phyloP scores from a whole-genome alignment of 2,797 vertebrate species.

The Cynodonichthys magdalenae region DNA sequence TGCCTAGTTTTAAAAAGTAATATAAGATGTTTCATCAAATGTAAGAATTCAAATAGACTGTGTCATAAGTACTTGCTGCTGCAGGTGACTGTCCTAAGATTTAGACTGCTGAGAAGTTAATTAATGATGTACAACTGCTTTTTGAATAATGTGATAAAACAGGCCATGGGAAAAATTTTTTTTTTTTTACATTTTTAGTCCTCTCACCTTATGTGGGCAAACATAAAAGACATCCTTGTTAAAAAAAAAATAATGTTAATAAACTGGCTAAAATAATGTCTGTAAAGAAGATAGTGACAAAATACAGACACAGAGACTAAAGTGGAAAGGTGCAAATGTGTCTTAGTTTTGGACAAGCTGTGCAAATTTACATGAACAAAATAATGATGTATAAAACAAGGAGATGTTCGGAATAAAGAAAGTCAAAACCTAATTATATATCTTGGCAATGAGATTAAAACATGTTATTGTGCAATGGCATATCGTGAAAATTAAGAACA shows the following conservation, averaged over 20 bases:
- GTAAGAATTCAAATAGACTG: no score
- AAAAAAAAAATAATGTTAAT: neutral
- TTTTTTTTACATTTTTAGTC: no score
- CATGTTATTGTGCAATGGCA: neutral
- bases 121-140: slow-evolving; percentile 8
- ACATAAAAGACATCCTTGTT: neutral
- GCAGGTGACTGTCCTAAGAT: no score
- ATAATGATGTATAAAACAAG: slow-evolving; percentile 3
- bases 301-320: neutral
- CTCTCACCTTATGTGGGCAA: no score
- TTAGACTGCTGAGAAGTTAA: neutral
- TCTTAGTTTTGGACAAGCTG: no score
- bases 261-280: neutral
- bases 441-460: slow-evolving; percentile 6
- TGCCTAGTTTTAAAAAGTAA: no score
- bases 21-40: no score
- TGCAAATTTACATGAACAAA: neutral
- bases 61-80: no score
- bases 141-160: neutral
- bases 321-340: no score
- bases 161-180: neutral
- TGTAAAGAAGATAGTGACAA: neutral
- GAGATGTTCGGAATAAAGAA: neutral
- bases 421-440: neutral
- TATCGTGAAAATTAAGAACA: neutral